Evolutionary conservation across 2,797 vertebrate species (phyloP).

Genomic region (Prunella strophiata): DNA sequence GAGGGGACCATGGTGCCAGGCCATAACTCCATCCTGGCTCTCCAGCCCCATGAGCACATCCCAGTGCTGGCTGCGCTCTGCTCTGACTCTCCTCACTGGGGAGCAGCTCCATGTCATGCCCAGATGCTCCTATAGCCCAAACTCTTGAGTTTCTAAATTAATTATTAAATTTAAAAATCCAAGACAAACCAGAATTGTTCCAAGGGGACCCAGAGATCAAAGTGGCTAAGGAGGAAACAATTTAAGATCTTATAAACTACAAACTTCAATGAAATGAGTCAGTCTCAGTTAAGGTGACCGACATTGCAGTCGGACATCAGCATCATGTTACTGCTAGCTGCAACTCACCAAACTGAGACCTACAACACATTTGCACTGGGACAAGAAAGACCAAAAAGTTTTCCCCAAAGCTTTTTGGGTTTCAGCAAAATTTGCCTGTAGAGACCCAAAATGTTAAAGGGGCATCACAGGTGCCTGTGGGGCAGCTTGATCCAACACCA

Average conservation of each 20-base stretch:
- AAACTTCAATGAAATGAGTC: not conserved
- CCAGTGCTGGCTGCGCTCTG: not conserved
- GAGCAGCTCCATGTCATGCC: not conserved
- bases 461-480: fast-evolving
- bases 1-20: not conserved
- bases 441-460: not conserved
- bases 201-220: constrained; percentile 13
- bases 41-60: fast-evolving
- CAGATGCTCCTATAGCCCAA: not conserved
- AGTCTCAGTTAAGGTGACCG: not conserved
- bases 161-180: not conserved
- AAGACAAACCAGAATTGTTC: not conserved
- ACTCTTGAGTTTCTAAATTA: not conserved
- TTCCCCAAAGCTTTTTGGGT: not conserved
- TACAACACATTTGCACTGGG: not conserved
- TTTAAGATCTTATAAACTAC: not conserved
- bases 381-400: not conserved
- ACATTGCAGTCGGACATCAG: fast-evolving
- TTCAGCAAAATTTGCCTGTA: not conserved
- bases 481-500: not conserved
- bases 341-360: not conserved
- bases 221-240: not conserved
- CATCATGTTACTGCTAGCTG: not conserved
- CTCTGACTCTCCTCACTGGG: not conserved
- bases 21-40: not conserved